Evolutionary conservation across 2,888 invertebrate species (phyloP).

Genomic region (Globia sparganii): DNA sequence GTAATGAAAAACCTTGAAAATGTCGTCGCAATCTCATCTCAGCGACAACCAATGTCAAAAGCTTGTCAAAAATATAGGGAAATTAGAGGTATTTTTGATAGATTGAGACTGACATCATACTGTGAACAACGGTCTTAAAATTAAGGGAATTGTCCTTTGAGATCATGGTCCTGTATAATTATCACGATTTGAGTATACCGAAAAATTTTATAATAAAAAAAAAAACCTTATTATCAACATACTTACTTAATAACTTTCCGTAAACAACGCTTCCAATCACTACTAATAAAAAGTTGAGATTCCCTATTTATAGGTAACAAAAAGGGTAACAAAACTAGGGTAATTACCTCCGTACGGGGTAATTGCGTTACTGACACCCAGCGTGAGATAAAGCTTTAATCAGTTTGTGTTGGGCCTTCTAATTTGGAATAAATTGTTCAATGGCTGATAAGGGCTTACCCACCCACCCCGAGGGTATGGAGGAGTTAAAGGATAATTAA

Average conservation of each 20-base stretch:
- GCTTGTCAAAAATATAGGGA: not conserved
- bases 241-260: no score
- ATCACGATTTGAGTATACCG: not conserved
- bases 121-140: not conserved
- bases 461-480: not conserved
- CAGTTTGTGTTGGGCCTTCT: conserved; percentile 55
- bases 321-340: conserved; percentile 44
- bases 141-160: no score
- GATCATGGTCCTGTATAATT: no score
- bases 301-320: conserved; percentile 36
- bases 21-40: not conserved
- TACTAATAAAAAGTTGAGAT: conserved; percentile 33
- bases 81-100: not conserved
- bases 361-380: conserved; percentile 56
- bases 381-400: conserved; percentile 59
- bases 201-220: no score
- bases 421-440: conserved; percentile 50
- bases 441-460: conserved; percentile 24
- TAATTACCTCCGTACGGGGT: conserved; percentile 50
- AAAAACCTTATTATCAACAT: no score
- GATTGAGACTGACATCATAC: not conserved
- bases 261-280: not conserved
- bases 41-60: not conserved
- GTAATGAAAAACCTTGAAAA: not conserved
- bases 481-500: not conserved